Evolutionary conservation across 2,888 invertebrate species (phyloP).

Genomic region (Amphipoea lucens): DNA sequence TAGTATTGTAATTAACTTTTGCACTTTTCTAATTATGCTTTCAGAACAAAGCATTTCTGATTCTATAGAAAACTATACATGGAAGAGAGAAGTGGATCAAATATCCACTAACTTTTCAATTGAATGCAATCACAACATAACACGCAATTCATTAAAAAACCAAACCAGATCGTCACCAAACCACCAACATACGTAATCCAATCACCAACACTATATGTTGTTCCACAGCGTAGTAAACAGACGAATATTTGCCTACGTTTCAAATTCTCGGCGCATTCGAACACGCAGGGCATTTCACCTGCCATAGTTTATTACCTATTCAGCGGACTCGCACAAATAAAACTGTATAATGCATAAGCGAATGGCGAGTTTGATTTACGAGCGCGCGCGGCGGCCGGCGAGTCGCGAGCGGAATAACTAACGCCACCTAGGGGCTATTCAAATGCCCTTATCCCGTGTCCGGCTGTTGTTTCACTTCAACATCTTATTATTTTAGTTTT

Average conservation of each 20-base stretch:
- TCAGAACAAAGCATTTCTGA: not conserved
- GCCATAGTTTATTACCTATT: constrained; percentile 90
- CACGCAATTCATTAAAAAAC: constrained; percentile 31
- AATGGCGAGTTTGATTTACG: constrained; percentile 90
- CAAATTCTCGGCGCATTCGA: constrained; percentile 84
- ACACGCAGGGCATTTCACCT: constrained; percentile 87
- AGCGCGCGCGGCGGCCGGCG: constrained; percentile 78
- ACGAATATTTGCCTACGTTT: constrained; percentile 84
- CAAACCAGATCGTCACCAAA: constrained; percentile 42
- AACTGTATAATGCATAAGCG: constrained; percentile 91
- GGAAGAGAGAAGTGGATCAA: not conserved
- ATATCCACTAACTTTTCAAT: not conserved
- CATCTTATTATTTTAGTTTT: constrained; percentile 70
- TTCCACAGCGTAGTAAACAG: constrained; percentile 67
- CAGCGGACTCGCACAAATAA: constrained; percentile 90
- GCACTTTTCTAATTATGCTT: not conserved
- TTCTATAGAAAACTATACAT: not conserved
- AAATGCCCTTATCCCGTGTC: constrained; percentile 76
- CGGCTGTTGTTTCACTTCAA: constrained; percentile 70
- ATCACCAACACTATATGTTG: constrained; percentile 59
- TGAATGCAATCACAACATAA: constrained; percentile 4
- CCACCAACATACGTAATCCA: constrained; percentile 54
- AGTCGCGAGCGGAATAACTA: constrained; percentile 89
- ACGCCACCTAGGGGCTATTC: constrained; percentile 84
- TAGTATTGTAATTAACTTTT: not conserved